Conservation (phyloP, 2,888 invertebrate genomes). For the Exocentrus adspersus region DNA sequence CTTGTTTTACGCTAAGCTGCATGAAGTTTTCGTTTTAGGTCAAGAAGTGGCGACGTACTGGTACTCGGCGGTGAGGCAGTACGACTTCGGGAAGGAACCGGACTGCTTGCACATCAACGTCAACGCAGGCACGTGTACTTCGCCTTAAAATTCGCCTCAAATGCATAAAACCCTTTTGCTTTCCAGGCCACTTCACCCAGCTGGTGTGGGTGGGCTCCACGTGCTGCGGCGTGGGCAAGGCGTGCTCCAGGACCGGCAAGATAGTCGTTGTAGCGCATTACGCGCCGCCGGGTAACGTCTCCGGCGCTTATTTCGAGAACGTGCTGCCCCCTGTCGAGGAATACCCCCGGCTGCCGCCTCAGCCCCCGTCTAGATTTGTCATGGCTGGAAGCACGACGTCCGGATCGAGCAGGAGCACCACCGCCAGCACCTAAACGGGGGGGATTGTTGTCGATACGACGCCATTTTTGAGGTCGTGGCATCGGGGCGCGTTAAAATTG, state of each 20-base stretch:
- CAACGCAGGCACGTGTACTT: constrained; percentile 72
- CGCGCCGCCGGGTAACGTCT: constrained; percentile 80
- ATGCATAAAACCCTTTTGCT: constrained; percentile 1
- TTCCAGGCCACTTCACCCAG: constrained; percentile 85
- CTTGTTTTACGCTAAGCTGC: not conserved
- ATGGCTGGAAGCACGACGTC: constrained; percentile 47
- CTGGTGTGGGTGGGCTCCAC: constrained; percentile 83
- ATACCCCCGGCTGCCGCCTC: constrained; percentile 45
- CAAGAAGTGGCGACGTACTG: constrained; percentile 85
- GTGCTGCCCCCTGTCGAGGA: constrained; percentile 78
- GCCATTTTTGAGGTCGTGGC: too few relatives aligned
- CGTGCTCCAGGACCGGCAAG: constrained; percentile 79
- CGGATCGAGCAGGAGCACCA: constrained; percentile 43
- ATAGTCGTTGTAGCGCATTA: constrained; percentile 88
- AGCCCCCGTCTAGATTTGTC: constrained; percentile 40
- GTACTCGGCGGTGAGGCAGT: constrained; percentile 82
- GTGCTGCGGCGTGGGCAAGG: constrained; percentile 84
- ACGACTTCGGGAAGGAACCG: constrained; percentile 77
- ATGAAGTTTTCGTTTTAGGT: constrained; percentile 63
- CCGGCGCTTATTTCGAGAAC: constrained; percentile 79
- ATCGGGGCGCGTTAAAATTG: too few relatives aligned
- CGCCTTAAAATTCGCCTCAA: not conserved
- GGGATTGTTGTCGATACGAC: too few relatives aligned
- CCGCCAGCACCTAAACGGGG: constrained; percentile 31
- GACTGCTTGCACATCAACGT: constrained; percentile 81